Conservation (phyloP, 1,140 invertebrate species). For the Rhizoglyphus robini region DNA sequence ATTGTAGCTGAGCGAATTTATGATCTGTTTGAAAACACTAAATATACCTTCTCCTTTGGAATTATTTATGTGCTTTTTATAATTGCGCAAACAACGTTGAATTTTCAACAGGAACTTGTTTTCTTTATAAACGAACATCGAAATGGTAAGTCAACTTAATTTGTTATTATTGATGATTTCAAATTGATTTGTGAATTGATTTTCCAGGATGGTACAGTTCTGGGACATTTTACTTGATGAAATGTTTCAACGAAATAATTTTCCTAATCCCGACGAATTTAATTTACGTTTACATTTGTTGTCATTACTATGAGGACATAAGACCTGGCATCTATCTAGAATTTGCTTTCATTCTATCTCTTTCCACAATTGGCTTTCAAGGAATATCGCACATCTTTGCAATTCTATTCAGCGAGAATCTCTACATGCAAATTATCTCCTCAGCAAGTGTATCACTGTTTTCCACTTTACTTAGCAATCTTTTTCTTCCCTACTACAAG, state of each 20-base stretch:
- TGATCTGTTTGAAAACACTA: not conserved
- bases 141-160: slow-evolving; percentile 20
- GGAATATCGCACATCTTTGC: not conserved
- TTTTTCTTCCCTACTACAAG: not conserved
- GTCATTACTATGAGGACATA: not conserved
- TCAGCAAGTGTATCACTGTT: not conserved
- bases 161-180: not conserved
- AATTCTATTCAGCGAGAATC: not conserved
- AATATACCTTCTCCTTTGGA: slow-evolving; percentile 1
- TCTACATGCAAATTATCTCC: not conserved
- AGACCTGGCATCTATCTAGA: not conserved
- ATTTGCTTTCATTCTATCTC: not conserved
- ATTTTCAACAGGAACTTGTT: not conserved
- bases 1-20: not conserved
- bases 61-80: not conserved
- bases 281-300: not conserved
- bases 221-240: not conserved
- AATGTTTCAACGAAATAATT: not conserved
- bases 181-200: too few species aligned
- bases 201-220: slow-evolving; percentile 15
- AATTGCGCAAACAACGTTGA: not conserved
- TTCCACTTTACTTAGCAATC: not conserved
- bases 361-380: not conserved
- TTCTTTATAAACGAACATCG: slow-evolving; percentile 15
- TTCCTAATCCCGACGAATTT: not conserved